Base-by-base conservation (phyloP, 2,888 invertebrate species). In the Ophion ellenae region DNA sequence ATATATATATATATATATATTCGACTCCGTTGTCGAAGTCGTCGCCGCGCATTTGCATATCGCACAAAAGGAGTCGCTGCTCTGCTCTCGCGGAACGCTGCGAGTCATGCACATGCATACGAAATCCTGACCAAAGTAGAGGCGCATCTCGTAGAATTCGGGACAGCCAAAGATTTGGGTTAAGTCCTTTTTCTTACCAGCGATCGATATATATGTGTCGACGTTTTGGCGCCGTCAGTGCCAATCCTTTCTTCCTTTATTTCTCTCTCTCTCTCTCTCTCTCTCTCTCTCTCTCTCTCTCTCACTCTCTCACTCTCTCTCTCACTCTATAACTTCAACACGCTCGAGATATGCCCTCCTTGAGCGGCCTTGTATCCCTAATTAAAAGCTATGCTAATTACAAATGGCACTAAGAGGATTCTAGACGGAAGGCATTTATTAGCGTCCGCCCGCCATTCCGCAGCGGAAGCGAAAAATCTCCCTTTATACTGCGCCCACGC, bases 321-420 rank as follows among this genome's bases (percentile, higher is more conserved):
- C n/a, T 75, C 70, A 36, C 63, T 57, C 67, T 20, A 47, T 24
- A 74, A 59, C 59, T 77, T 14, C 64, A 73, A 76, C 74, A 64
- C 66, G 66, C 79, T 59, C 59, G 61, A 73, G 79, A 67, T 45
- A 70, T 36, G 45, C 32, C 36, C 76, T n/a, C 73, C 59, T 40
- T 69, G 14, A 59, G 77, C 86, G 81, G 86, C 83, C 86, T 86
- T 84, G 84, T 86, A 78, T 84, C 83, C 17, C 78, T 86, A 86
- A 86, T 86, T 86, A 84, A 86, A 86, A 86, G 86, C 86, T 84
- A 86, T 86, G 86, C 83, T 86, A 86, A 86, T 86, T 86, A 83
- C 66, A 75, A 81, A 84, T 81, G 81, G 81, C 86, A 75, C 86
- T 79, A 81, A 86, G 84, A 81, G 86, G 83, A 75, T 83, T 81